Evolutionary conservation across 2,888 invertebrate species (phyloP).

Genomic region (Aleiodes testaceus): DNA sequence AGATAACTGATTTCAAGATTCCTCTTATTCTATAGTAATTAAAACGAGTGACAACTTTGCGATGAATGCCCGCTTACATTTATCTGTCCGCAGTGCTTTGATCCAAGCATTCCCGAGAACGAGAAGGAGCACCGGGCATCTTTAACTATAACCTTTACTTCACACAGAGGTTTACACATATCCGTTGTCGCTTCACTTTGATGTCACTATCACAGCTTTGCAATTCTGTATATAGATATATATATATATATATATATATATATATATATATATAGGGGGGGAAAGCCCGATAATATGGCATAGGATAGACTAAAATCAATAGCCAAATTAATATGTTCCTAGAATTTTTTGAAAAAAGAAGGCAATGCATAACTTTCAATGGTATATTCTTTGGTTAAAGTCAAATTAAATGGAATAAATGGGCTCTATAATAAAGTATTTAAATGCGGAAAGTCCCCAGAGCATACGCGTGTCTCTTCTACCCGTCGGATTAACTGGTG

Average conservation of each 20-base stretch:
- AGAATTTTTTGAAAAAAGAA: slow-evolving; percentile 21
- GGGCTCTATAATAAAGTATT: background rate
- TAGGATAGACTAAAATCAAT: too few relatives aligned
- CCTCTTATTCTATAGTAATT: slow-evolving; percentile 58
- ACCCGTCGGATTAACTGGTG: slow-evolving; percentile 59
- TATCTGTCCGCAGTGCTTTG: slow-evolving; percentile 71
- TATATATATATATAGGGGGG: too few relatives aligned
- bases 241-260: too few relatives aligned
- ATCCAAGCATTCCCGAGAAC: slow-evolving; percentile 65
- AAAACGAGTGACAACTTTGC: slow-evolving; percentile 71
- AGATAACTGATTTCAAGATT: too few relatives aligned
- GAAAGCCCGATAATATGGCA: too few relatives aligned
- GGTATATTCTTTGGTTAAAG: too few relatives aligned
- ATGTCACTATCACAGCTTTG: slow-evolving; percentile 58
- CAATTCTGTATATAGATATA: slow-evolving; percentile 7
- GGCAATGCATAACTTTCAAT: too few relatives aligned
- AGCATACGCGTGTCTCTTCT: slow-evolving; percentile 13
- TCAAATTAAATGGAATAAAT: background rate
- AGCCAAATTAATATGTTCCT: too few relatives aligned
- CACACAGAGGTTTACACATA: slow-evolving; percentile 65
- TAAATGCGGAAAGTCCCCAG: slow-evolving; percentile 4
- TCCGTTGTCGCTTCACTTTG: slow-evolving; percentile 72
- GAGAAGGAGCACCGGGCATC: slow-evolving; percentile 32
- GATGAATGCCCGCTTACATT: slow-evolving; percentile 71
- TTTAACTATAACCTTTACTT: slow-evolving; percentile 41